Base-by-base conservation (phyloP, 2,888 invertebrate species). In the Drosophila neotestacea region DNA sequence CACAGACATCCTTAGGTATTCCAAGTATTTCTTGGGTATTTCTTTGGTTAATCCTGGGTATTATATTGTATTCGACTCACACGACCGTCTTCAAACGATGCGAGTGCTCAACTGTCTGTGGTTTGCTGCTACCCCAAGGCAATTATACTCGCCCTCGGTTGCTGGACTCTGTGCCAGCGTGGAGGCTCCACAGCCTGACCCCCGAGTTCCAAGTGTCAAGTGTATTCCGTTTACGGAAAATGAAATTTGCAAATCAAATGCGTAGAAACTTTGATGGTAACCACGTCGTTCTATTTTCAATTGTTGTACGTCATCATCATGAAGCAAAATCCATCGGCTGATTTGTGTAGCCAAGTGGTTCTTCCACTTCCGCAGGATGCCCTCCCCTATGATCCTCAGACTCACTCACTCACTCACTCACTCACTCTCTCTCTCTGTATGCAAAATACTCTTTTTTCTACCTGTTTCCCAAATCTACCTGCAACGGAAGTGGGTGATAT, bases 1-100 rank as follows among this genome's bases (percentile, higher is more conserved):
- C 79, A 84, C 82, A 47, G 89, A 79, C 90, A 90, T 90, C 55
- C 50, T 72, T 16, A 16, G 16, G 16, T 16, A 16, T 50, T 39
- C 6, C 30, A 6, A 30, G 30, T 30, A 6, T 4, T 13, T 1
- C 4, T 47, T 28, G 30, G 5, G 0, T 30, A 1, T 7, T 30
- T 30, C 30, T 5, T 32, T 7, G 32, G 6, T 2, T 32, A 7
- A 7, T 32, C 32, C 32, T 30, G 7, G 30, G 30, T 30, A 6
- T 30, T 30, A 6, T 30, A 16, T 30, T 30, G 5, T 30, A 30
- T 5, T 27, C 6, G 9, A 16, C 28, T 28, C 46, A 36, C 44
- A 42, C 63, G 50, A 73, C 70, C 47, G 62, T 54, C 44, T 71
- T 60, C 44, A 48, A 66, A 38, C 44, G 28, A 64, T 46, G 59